phyloP scores from a whole-genome alignment of 2,113 vertebrate genomes.

The Fulica atra region DNA sequence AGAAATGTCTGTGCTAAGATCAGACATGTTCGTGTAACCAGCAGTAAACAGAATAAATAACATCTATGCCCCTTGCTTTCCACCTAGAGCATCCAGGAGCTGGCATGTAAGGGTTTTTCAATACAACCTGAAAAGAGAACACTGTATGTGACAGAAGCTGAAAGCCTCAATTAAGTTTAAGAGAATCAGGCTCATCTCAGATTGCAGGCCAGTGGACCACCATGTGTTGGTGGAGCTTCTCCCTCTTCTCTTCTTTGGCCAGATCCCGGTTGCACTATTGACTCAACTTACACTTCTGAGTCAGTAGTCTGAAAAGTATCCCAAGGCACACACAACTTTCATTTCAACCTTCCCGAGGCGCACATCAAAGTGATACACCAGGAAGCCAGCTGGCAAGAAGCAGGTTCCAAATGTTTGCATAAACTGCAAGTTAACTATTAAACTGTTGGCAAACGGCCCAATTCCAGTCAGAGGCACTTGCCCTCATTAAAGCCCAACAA shows the following conservation, averaged over 20 bases:
- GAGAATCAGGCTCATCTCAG: not conserved
- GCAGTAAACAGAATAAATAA: not conserved
- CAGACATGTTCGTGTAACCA: not conserved
- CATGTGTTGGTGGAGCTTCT: not conserved
- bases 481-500: conserved; percentile 36
- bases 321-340: conserved; percentile 55
- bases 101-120: not conserved
- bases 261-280: not conserved
- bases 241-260: not conserved
- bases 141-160: not conserved
- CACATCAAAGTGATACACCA: conserved; percentile 50
- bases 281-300: conserved; percentile 37
- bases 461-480: conserved; percentile 34
- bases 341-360: conserved; percentile 43
- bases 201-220: not conserved
- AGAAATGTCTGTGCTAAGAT: not conserved
- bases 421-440: conserved; percentile 54
- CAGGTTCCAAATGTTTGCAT: conserved; percentile 42
- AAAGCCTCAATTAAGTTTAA: not conserved
- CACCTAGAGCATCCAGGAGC: not conserved
- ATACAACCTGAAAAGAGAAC: not conserved
- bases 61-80: not conserved
- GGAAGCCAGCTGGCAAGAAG: conserved; percentile 55
- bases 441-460: conserved; percentile 40
- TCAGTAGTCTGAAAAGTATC: conserved; percentile 53